These are phyloP conservation scores for Drosophila punjabiensis DNA, from an alignment of 1,140 invertebrate species.

Conservation along the genomic window DNA sequence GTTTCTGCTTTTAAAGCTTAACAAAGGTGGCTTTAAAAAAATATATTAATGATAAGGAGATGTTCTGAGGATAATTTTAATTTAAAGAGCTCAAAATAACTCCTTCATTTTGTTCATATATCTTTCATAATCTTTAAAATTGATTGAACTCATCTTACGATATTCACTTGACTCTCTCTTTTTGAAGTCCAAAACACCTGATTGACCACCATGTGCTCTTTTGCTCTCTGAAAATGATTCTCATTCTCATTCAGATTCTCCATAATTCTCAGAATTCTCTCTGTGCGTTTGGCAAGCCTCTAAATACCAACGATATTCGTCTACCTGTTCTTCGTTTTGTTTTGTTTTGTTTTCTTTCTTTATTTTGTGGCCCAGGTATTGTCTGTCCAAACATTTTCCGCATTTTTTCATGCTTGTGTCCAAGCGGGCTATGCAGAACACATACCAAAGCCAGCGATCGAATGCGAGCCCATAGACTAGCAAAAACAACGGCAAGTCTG, in stretches of 20 bases:
- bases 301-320: constrained; percentile 56
- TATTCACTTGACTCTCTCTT: constrained; percentile 30
- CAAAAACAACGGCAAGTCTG: constrained; percentile 35
- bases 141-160: constrained; percentile 34
- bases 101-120: neutral
- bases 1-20: constrained; percentile 11
- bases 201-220: constrained; percentile 23
- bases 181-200: constrained; percentile 34
- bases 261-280: constrained; percentile 6
- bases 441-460: constrained; percentile 36
- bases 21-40: neutral
- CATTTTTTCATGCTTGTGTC: constrained; percentile 71
- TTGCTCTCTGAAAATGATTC: neutral
- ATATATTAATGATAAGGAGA: neutral
- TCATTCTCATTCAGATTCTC: constrained; percentile 19
- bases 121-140: neutral
- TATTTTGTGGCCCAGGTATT: constrained; percentile 45
- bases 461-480: constrained; percentile 16
- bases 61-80: neutral
- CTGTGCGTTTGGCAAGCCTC: constrained; percentile 20
- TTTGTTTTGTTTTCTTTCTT: constrained; percentile 65
- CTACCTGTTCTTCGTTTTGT: constrained; percentile 69
- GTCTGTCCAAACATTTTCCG: constrained; percentile 78
- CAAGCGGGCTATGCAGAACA: constrained; percentile 59
- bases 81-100: neutral